Conservation (phyloP, 1,140 invertebrate species). For the Heliconius hermathena region DNA sequence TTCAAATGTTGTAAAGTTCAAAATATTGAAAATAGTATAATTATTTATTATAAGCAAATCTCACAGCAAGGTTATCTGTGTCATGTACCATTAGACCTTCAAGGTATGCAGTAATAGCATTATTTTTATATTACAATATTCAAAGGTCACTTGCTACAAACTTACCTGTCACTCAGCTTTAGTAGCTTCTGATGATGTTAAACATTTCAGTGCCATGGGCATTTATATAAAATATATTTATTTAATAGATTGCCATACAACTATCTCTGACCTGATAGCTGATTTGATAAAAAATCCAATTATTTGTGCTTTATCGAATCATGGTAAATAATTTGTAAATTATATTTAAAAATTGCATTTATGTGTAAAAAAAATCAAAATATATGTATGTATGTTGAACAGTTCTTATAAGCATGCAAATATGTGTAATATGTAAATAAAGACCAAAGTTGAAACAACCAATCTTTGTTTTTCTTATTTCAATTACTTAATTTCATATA, state of each 20-base stretch:
- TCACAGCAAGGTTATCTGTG: slow-evolving; percentile 15
- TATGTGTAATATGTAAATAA: slow-evolving; percentile 43
- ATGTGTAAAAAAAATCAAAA: not conserved
- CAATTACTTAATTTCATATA: too few species aligned
- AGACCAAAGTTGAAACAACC: slow-evolving; percentile 36
- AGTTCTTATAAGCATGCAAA: slow-evolving; percentile 13
- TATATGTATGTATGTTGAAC: slow-evolving; percentile 3
- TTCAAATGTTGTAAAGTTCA: not conserved
- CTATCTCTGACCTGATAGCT: not conserved
- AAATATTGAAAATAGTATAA: slow-evolving; percentile 5
- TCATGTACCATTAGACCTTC: slow-evolving; percentile 26
- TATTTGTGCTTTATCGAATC: not conserved
- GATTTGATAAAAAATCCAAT: not conserved
- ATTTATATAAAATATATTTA: slow-evolving; percentile 12
- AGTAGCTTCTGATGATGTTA: slow-evolving; percentile 1
- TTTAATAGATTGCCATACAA: not conserved
- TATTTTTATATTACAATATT: slow-evolving; percentile 18
- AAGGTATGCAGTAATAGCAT: slow-evolving; percentile 16
- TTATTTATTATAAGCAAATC: slow-evolving; percentile 1
- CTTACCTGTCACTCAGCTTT: slow-evolving; percentile 22
- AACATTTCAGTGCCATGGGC: slow-evolving; percentile 17
- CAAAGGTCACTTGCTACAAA: slow-evolving; percentile 21
- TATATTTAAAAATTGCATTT: slow-evolving; percentile 17
- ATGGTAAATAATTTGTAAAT: not conserved
- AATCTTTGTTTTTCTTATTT: slow-evolving; percentile 17